Evolutionary conservation across 2,888 invertebrate genomes (phyloP).

Genomic region (Drosophila emarginata): DNA sequence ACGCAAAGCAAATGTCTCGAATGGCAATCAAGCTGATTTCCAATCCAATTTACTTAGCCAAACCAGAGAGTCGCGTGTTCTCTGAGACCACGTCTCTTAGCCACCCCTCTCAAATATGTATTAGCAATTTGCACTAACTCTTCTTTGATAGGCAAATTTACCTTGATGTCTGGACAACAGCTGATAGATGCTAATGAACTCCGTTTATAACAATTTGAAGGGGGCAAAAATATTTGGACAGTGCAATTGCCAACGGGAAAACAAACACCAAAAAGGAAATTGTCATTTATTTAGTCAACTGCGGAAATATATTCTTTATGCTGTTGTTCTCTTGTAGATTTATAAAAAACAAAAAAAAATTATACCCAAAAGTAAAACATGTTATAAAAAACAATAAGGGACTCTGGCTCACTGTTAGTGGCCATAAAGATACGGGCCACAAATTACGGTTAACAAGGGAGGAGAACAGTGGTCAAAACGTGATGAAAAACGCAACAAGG

Average conservation of each 20-base stretch:
- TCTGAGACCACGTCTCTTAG: constrained; percentile 21
- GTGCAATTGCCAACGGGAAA: neutral
- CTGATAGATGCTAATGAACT: constrained; percentile 6
- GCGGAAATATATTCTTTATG: constrained; percentile 1
- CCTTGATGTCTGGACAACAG: constrained; percentile 6
- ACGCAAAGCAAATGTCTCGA: constrained; percentile 1
- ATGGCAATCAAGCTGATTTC: constrained; percentile 4
- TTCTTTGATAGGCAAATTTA: constrained; percentile 27
- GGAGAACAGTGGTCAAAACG: constrained; percentile 5
- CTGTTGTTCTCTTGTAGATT: constrained; percentile 10
- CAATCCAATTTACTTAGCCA: constrained; percentile 27
- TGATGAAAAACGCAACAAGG: neutral
- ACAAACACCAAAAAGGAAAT: neutral
- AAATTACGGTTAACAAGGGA: constrained; percentile 41
- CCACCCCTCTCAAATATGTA: neutral
- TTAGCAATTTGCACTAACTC: neutral
- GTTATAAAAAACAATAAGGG: constrained; percentile 47
- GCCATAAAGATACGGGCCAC: constrained; percentile 50
- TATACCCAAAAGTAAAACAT: constrained; percentile 45
- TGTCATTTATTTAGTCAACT: neutral
- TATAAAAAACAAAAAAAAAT: constrained; percentile 23
- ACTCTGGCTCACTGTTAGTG: constrained; percentile 13
- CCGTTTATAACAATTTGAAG: neutral
- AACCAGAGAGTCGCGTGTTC: constrained; percentile 7
- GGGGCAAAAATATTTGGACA: neutral